Conservation (phyloP, 2,113 vertebrate genomes). For the Marmota monax region DNA sequence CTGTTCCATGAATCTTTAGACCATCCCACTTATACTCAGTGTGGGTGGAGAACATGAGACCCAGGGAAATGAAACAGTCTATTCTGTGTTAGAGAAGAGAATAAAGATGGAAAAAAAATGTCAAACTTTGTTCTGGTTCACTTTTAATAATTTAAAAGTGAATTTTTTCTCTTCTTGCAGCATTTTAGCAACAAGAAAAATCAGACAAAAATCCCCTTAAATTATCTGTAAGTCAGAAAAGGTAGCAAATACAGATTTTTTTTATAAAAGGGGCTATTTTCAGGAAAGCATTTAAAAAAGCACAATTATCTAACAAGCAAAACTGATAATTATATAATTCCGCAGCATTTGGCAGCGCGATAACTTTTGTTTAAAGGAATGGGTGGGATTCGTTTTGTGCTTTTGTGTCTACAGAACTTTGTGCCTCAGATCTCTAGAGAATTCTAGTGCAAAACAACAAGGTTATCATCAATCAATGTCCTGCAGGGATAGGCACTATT, state of each 20-base stretch:
- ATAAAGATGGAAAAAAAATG: neutral
- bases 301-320: slow-evolving; percentile 77
- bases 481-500: neutral
- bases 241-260: slow-evolving; percentile 44
- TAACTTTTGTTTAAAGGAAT: slow-evolving; percentile 61
- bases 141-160: neutral
- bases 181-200: slow-evolving; percentile 53
- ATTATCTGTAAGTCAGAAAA: slow-evolving; percentile 55
- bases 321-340: slow-evolving; percentile 76
- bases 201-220: neutral
- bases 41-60: slow-evolving; percentile 61
- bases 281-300: slow-evolving; percentile 65
- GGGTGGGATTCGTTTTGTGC: neutral
- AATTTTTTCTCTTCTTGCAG: neutral
- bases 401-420: neutral
- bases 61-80: slow-evolving; percentile 39
- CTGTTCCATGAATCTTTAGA: slow-evolving; percentile 53
- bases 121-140: slow-evolving; percentile 41
- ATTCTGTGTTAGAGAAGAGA: slow-evolving; percentile 19
- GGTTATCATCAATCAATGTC: slow-evolving; percentile 2
- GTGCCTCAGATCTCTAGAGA: neutral
- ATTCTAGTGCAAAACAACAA: neutral
- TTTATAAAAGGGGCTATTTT: slow-evolving; percentile 59
- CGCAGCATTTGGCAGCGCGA: slow-evolving; percentile 49
- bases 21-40: slow-evolving; percentile 53